Percentiles rank a stretch among this genome's conserved stretches.
Evolutionary conservation across 1,140 invertebrate genomes (phyloP).

Genomic region (Macrobrachium nipponense): DNA sequence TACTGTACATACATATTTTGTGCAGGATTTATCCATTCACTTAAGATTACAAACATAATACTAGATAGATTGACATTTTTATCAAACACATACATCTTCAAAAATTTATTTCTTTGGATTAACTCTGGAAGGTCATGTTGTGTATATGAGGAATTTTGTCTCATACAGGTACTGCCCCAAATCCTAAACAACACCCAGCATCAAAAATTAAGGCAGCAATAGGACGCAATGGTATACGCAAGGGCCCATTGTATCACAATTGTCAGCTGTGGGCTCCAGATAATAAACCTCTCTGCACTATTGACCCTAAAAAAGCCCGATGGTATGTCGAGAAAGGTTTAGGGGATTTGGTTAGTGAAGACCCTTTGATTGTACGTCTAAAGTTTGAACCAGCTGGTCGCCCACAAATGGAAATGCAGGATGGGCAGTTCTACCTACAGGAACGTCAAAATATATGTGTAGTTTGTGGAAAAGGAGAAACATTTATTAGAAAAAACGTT

Average conservation of each 20-base stretch:
- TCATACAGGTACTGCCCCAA: too few species aligned
- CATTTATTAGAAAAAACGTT: conserved; percentile 83
- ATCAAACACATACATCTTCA: too few species aligned
- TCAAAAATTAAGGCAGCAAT: conserved; percentile 1
- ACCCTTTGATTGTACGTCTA: conserved; percentile 81
- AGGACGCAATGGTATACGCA: conserved; percentile 69
- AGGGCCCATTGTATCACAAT: conserved; percentile 83
- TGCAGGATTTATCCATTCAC: too few species aligned
- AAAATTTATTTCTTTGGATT: too few species aligned
- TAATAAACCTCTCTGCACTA: conserved; percentile 82
- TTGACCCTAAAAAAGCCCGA: conserved; percentile 82
- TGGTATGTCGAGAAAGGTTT: conserved; percentile 80
- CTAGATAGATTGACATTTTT: too few species aligned
- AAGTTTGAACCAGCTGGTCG: conserved; percentile 86
- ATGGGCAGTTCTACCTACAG: conserved; percentile 65
- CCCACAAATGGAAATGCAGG: conserved; percentile 77
- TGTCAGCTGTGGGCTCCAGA: conserved; percentile 83
- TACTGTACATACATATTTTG: too few species aligned
- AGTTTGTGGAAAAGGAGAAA: conserved; percentile 80
- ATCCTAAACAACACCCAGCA: background rate
- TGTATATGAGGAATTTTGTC: too few species aligned
- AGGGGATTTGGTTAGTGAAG: conserved; percentile 74
- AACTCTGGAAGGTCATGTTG: too few species aligned
- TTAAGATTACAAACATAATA: too few species aligned
- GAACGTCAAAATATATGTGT: conserved; percentile 86